Percentiles rank a stretch among this genome's conserved stretches.
These are phyloP conservation scores for Tachina lurida DNA, from an alignment of 2,888 invertebrate genomes.

Conservation along the genomic window DNA sequence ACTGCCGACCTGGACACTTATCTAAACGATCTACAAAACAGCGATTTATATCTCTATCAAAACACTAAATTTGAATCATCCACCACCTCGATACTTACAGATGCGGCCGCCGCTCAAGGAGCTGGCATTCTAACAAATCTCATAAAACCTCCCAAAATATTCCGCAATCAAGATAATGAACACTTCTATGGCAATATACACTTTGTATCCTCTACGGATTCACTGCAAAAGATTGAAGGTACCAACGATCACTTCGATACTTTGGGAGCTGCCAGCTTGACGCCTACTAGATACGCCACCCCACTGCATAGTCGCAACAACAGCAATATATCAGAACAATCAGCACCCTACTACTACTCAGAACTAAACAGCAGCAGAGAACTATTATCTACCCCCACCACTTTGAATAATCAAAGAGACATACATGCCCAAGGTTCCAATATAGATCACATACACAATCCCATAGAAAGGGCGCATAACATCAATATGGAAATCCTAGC, in stretches of 20 bases:
- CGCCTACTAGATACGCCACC: slow-evolving; percentile 77
- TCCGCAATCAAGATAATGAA: slow-evolving; percentile 81
- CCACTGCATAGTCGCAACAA: slow-evolving; percentile 86
- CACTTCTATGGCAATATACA: slow-evolving; percentile 82
- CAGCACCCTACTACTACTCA: slow-evolving; percentile 94
- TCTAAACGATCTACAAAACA: slow-evolving; percentile 86
- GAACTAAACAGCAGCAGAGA: slow-evolving; percentile 83
- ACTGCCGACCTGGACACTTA: slow-evolving; percentile 88
- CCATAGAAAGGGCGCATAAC: slow-evolving; percentile 83
- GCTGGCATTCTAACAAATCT: slow-evolving; percentile 78
- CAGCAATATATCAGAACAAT: slow-evolving; percentile 85
- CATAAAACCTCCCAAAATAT: slow-evolving; percentile 82
- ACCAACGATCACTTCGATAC: slow-evolving; percentile 72
- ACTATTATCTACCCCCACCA: slow-evolving; percentile 78
- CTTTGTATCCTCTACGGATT: slow-evolving; percentile 82
- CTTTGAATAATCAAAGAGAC: slow-evolving; percentile 90
- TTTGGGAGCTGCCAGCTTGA: slow-evolving; percentile 74
- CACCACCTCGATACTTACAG: slow-evolving; percentile 73
- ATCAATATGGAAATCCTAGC: slow-evolving; percentile 87
- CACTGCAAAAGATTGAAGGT: slow-evolving; percentile 77
- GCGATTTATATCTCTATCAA: slow-evolving; percentile 82
- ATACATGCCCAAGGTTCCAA: slow-evolving; percentile 82
- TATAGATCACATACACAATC: slow-evolving; percentile 83
- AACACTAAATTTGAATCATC: slow-evolving; percentile 72
- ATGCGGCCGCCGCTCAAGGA: slow-evolving; percentile 74